Conservation (phyloP, 2,888 invertebrate species). For the Calephelis perditalis region DNA sequence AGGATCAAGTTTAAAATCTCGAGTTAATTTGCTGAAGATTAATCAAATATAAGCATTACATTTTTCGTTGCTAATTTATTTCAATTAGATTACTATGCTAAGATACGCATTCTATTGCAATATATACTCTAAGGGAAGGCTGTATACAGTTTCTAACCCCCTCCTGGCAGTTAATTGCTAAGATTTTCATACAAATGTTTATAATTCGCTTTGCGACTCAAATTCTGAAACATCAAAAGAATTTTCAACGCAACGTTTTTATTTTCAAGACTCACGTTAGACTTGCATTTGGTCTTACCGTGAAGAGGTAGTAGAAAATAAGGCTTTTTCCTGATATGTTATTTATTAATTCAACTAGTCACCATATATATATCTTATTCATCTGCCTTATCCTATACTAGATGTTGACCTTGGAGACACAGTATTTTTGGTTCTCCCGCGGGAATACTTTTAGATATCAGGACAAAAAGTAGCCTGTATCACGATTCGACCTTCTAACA, state of each 20-base stretch:
- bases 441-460: too few relatives aligned
- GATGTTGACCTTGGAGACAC: too few relatives aligned
- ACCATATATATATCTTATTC: too few relatives aligned
- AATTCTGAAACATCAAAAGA: slow-evolving; percentile 49
- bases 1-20: too few relatives aligned
- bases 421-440: too few relatives aligned
- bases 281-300: not conserved
- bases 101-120: not conserved
- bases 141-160: slow-evolving; percentile 33
- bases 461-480: too few relatives aligned
- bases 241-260: slow-evolving; percentile 11
- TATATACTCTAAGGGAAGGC: not conserved
- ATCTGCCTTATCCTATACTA: not conserved
- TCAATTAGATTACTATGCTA: too few relatives aligned
- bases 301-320: not conserved
- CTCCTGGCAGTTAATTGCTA: slow-evolving; percentile 34
- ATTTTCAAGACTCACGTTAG: not conserved
- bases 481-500: too few relatives aligned
- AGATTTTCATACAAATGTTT: slow-evolving; percentile 50
- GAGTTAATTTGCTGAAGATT: too few relatives aligned
- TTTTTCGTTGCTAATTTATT: too few relatives aligned
- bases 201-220: slow-evolving; percentile 47
- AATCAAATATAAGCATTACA: too few relatives aligned
- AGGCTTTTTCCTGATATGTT: not conserved
- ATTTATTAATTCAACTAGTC: not conserved